Conservation (phyloP, 2,888 invertebrate species). For the Eugnorisma glareosa region DNA sequence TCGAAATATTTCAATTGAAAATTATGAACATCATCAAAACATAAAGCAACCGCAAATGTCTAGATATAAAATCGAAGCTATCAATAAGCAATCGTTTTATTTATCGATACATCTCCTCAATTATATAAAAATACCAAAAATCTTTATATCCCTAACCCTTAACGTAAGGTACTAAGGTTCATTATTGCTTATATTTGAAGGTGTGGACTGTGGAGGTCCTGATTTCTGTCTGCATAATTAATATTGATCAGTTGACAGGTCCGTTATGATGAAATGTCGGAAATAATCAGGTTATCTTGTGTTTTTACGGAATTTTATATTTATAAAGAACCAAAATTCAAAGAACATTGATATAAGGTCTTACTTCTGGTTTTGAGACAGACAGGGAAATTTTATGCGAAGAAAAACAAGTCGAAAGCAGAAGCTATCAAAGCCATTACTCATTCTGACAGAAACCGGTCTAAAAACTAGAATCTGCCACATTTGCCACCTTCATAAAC, state of each 20-base stretch:
- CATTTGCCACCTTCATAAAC: slow-evolving; percentile 27
- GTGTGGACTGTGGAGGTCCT: slow-evolving; percentile 32
- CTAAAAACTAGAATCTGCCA: slow-evolving; percentile 32
- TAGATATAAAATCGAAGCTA: slow-evolving; percentile 68
- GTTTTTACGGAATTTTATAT: slow-evolving; percentile 20
- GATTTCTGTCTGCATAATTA: slow-evolving; percentile 71
- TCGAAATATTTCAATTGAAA: slow-evolving; percentile 52
- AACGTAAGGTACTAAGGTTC: slow-evolving; percentile 7
- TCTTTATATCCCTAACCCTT: not conserved
- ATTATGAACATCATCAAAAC: slow-evolving; percentile 50
- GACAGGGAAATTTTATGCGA: slow-evolving; percentile 41
- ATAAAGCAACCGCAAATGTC: slow-evolving; percentile 49
- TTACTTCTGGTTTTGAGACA: slow-evolving; percentile 7
- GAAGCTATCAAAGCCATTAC: slow-evolving; percentile 36
- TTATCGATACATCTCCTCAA: slow-evolving; percentile 67
- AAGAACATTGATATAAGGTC: not conserved
- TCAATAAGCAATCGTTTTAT: slow-evolving; percentile 69
- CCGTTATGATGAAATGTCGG: slow-evolving; percentile 71
- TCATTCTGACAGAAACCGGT: slow-evolving; percentile 39
- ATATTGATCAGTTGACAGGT: slow-evolving; percentile 75
- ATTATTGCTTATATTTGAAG: slow-evolving; percentile 35
- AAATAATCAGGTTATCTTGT: slow-evolving; percentile 61
- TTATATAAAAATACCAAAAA: slow-evolving; percentile 42
- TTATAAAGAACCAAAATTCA: slow-evolving; percentile 5
- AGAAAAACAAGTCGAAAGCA: slow-evolving; percentile 48